Conservation (phyloP, 2,888 invertebrate species). For the Flexamia atlantica region DNA sequence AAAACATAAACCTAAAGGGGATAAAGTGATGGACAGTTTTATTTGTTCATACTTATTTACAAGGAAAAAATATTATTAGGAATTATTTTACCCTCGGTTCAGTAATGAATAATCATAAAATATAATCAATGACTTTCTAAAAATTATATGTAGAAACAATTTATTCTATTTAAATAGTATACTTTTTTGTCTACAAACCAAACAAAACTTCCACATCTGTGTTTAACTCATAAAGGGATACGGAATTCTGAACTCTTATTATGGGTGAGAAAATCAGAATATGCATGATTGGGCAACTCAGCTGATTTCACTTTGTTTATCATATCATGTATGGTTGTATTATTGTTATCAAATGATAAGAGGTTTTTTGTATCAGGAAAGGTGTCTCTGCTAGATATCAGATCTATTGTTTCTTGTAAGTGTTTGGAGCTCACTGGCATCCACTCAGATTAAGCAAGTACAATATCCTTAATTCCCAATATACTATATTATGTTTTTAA, state of each 20-base stretch:
- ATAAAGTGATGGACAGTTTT: no score
- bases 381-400: background rate
- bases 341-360: background rate
- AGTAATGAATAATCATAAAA: no score
- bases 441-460: conserved; percentile 15
- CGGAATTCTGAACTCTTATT: background rate
- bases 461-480: background rate
- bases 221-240: no score
- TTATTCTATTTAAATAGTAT: background rate
- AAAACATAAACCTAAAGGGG: no score
- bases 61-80: no score
- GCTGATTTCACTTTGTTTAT: conserved; percentile 39
- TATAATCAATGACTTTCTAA: no score
- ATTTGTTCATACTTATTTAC: no score
- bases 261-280: background rate
- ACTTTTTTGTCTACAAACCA: no score
- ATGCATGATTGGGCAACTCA: background rate
- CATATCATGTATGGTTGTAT: background rate
- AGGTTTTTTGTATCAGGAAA: conserved; percentile 3
- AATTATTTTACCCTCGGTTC: no score
- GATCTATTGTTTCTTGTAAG: conserved; percentile 7
- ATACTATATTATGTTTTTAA: background rate
- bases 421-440: background rate
- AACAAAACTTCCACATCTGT: no score
- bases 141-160: background rate